Base-by-base conservation (phyloP, 2,113 vertebrate genomes). In the Saimiri boliviensis region DNA sequence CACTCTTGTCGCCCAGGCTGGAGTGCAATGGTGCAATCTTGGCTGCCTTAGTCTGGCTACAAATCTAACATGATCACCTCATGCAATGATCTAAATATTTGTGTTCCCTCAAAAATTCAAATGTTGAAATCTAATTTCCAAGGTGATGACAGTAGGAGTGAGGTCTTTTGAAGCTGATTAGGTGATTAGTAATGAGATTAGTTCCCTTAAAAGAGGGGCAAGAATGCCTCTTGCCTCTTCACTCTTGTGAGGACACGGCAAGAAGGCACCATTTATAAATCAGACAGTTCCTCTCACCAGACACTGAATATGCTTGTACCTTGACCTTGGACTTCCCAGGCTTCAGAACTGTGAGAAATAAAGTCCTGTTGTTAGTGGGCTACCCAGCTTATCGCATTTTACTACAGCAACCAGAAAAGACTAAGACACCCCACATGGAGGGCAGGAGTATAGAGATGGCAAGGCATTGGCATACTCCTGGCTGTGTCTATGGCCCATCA, bases 401-500 rank as follows among this genome's bases (percentile, higher is more conserved):
- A 45, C 40, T 35, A 23, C 8, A 23, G 8, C 10, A 68, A 54
- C 5, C 2, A 54, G 23, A 82, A 52, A 32, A 25, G 27, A 66
- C 21, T 8, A 49, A 56, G 3, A 23, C 42, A n/a, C 0, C 2
- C 8, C 42, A n/a, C 12, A 17, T 45, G 35, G 35, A 40, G 3
- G 8, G 8, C 8, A 49, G 4, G 6, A 35, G 1, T 30, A 6
- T 42, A 32, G n/a, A 63, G 3, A 27, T 17, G 45, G 4, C 21
- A 73, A 71, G 14, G 4, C 17, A 40, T 32, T 6, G 35, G 27
- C 45, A 20, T 63, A 5, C 1, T 47, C 2, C 23, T 60, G 20
- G 6, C 30, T 87, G 11, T 21, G 21, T n/a, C 4, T 54, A 4
- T 0, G 1, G 5, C 58, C 2, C 20, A 35, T 52, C 1, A n/a